Conservation (phyloP, 2,113 vertebrate genomes). For the Dicentrarchus labrax region DNA sequence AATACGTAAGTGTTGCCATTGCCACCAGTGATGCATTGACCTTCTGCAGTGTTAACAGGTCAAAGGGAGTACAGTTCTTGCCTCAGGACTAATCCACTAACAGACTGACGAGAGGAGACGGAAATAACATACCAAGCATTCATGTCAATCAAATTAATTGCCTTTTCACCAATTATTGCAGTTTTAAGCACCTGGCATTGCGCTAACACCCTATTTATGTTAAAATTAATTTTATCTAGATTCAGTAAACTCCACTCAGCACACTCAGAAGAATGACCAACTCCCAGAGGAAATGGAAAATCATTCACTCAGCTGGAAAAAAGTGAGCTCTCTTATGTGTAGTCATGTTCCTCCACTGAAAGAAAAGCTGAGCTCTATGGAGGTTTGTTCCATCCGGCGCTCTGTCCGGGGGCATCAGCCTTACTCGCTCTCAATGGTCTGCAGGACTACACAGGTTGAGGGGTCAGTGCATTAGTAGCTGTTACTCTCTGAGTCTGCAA, state of each 20-base stretch:
- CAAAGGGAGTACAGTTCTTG: conserved; percentile 37
- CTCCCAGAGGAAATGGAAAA: conserved; percentile 34
- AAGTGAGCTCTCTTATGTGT: conserved; percentile 41
- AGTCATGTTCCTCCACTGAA: conserved; percentile 46
- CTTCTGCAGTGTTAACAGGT: conserved; percentile 61
- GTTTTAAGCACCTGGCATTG: conserved; percentile 25
- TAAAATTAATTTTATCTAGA: conserved; percentile 26
- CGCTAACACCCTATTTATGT: conserved; percentile 2
- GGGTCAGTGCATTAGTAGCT: conserved; percentile 67
- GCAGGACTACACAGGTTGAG: conserved; percentile 46
- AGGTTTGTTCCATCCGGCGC: conserved; percentile 29
- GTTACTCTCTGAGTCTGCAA: conserved; percentile 21
- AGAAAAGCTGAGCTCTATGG: conserved; percentile 24
- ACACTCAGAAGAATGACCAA: conserved; percentile 44
- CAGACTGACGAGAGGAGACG: conserved; percentile 12
- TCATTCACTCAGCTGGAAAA: conserved; percentile 54
- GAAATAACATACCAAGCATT: conserved; percentile 50
- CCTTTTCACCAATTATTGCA: conserved; percentile 13
- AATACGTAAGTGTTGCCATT: conserved; percentile 55
- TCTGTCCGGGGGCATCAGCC: conserved; percentile 55
- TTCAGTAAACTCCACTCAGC: conserved; percentile 28
- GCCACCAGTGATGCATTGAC: conserved; percentile 67
- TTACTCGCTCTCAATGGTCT: conserved; percentile 41
- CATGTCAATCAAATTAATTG: conserved; percentile 55
- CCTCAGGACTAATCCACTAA: conserved; percentile 56